Evolutionary conservation across 2,888 invertebrate species (phyloP).

Genomic region (Polyommatus icarus): DNA sequence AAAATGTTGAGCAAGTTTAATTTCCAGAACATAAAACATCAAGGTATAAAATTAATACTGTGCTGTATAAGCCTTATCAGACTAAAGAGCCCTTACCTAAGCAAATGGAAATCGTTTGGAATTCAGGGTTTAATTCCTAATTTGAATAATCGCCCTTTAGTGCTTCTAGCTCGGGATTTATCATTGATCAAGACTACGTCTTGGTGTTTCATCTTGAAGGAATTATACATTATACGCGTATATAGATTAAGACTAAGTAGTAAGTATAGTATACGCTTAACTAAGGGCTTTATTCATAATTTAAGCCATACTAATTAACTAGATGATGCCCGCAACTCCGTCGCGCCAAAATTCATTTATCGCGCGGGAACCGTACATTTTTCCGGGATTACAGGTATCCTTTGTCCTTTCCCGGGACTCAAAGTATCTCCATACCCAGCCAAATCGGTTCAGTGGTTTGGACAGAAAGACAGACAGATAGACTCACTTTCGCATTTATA

Average conservation of each 20-base stretch:
- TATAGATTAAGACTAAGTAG: too few relatives aligned
- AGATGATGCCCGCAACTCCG: too few relatives aligned
- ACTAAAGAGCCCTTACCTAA: constrained; percentile 3
- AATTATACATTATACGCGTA: background rate
- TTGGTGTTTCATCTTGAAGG: background rate
- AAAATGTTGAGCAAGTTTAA: too few relatives aligned
- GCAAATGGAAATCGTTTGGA: constrained; percentile 19
- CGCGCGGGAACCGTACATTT: too few relatives aligned
- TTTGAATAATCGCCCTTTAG: constrained; percentile 5
- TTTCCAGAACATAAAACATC: background rate
- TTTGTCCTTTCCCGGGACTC: too few relatives aligned
- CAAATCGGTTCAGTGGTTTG: too few relatives aligned
- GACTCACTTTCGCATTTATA: too few relatives aligned
- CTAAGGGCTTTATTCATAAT: background rate
- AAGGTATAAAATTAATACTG: background rate
- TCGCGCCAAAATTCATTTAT: too few relatives aligned
- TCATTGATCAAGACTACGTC: background rate
- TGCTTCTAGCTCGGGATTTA: background rate
- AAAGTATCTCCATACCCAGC: too few relatives aligned
- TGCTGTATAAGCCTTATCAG: background rate
- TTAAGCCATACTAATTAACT: too few relatives aligned
- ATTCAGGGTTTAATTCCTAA: constrained; percentile 5
- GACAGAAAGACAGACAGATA: too few relatives aligned
- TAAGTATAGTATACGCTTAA: background rate
- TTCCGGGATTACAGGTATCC: too few relatives aligned